Conservation (phyloP, 1,140 invertebrate genomes). For the Heliothis subflexa region DNA sequence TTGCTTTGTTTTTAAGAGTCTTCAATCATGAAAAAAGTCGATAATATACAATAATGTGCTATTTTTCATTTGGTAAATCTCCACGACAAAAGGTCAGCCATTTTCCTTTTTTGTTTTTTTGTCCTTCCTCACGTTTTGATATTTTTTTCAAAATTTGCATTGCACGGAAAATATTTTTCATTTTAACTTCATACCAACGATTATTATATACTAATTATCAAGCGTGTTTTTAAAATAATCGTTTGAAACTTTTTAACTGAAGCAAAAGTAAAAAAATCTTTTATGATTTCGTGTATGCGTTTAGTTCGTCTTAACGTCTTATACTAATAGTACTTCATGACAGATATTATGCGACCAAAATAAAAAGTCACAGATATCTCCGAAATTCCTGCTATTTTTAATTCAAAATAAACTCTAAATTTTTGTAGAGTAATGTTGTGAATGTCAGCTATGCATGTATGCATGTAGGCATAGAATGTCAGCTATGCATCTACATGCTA, state of each 20-base stretch:
- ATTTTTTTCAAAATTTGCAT: background rate
- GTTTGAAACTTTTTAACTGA: too few relatives aligned
- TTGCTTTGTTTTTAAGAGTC: constrained; percentile 40
- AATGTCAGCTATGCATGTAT: too few relatives aligned
- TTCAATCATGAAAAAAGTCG: background rate
- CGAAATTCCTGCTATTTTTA: background rate
- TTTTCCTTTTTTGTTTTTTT: constrained; percentile 7
- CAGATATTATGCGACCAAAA: background rate
- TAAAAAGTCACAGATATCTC: background rate
- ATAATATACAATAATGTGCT: background rate
- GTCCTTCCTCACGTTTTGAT: constrained; percentile 5
- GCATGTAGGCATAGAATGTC: too few relatives aligned
- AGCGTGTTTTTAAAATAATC: background rate
- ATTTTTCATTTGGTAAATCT: background rate
- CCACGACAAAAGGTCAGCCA: constrained; percentile 12
- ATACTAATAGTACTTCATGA: background rate
- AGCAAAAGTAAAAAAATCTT: background rate
- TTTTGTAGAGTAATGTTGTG: background rate
- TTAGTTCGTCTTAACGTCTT: too few relatives aligned
- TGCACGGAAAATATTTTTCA: background rate
- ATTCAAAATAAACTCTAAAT: background rate
- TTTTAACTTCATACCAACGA: too few relatives aligned
- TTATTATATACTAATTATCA: background rate
- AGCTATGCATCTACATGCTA: background rate
- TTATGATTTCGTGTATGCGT: background rate